These are phyloP conservation scores for Anguilla obscura DNA, from an alignment of 2,797 vertebrate species.

Conservation along the genomic window DNA sequence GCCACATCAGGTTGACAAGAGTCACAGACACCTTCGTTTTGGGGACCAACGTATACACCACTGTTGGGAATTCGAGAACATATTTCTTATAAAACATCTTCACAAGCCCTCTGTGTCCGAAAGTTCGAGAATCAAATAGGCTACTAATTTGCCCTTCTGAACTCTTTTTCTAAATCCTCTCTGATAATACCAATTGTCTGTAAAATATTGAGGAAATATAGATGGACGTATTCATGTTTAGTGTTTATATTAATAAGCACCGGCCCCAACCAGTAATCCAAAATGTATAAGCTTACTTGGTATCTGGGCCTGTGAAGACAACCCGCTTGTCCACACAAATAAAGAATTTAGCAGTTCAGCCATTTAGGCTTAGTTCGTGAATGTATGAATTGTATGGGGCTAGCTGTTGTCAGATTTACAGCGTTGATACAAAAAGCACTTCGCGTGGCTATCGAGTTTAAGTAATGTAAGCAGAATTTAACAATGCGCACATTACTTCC, in stretches of 20 bases:
- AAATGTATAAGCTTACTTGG: too few relatives aligned
- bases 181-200: not conserved
- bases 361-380: too few relatives aligned
- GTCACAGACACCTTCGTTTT: too few relatives aligned
- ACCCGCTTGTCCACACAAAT: too few relatives aligned
- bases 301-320: too few relatives aligned
- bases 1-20: not conserved
- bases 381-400: not conserved
- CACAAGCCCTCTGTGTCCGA: not conserved
- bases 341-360: too few relatives aligned
- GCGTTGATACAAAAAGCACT: not conserved
- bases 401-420: not conserved
- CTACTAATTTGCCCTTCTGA: not conserved
- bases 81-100: not conserved
- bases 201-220: too few relatives aligned
- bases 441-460: not conserved
- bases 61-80: not conserved
- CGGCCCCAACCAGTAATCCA: too few relatives aligned
- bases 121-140: not conserved
- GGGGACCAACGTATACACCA: too few relatives aligned
- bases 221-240: too few relatives aligned
- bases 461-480: not conserved
- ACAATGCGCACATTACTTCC: not conserved
- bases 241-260: too few relatives aligned
- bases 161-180: not conserved